Evolutionary conservation across 2,113 vertebrate species (phyloP).

Genomic region (Toxostoma redivivum): DNA sequence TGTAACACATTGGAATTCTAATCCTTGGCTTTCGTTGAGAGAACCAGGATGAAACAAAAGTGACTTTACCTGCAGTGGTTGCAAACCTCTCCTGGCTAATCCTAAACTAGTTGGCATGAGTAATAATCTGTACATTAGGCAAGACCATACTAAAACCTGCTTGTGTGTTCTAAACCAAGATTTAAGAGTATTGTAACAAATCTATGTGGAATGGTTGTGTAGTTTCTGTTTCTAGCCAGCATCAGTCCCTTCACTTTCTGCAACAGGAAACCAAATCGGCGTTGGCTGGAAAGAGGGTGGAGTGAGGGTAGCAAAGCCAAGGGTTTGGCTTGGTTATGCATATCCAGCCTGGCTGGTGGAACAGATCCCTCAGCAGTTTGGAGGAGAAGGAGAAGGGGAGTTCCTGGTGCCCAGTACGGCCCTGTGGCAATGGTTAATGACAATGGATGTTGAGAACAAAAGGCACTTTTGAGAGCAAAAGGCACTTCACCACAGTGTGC

Average conservation of each 20-base stretch:
- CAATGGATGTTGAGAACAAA: not conserved
- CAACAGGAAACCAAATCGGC: not conserved
- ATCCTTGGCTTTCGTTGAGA: not conserved
- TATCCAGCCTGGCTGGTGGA: not conserved
- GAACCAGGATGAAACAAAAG: not conserved
- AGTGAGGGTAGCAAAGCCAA: not conserved
- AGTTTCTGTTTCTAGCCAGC: slow-evolving; percentile 20
- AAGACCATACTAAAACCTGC: not conserved
- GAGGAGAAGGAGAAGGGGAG: not conserved
- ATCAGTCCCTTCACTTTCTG: not conserved
- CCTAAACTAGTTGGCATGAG: slow-evolving; percentile 28
- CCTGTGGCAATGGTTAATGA: not conserved
- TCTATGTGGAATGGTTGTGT: not conserved
- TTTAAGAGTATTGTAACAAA: slow-evolving; percentile 32
- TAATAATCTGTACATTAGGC: slow-evolving; percentile 9
- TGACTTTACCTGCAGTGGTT: not conserved
- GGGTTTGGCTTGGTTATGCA: not conserved
- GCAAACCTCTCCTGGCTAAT: slow-evolving; percentile 13
- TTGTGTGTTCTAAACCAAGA: not conserved
- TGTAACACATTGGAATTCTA: not conserved
- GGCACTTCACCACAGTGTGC: not conserved
- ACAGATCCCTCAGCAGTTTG: not conserved
- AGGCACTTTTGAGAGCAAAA: not conserved
- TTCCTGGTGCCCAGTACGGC: not conserved
- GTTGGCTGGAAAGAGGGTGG: not conserved